A percentile compares a stretch with the other conserved stretches of the same genome.
phyloP scores from a whole-genome alignment of 2,888 invertebrate species.

The Drosophila longiperda region DNA sequence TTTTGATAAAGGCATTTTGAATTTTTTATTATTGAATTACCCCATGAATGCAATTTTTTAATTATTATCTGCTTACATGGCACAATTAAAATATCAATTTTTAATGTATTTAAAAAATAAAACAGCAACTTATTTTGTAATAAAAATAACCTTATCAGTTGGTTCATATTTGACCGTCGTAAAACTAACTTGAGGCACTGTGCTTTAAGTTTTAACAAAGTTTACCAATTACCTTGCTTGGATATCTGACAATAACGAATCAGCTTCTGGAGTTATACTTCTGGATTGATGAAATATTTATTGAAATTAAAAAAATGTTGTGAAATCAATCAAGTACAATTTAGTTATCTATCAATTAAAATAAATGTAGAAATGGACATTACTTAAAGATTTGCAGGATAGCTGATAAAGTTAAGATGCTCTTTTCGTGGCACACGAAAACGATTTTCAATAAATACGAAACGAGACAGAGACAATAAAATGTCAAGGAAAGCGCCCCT shows the following conservation, averaged over 20 bases:
- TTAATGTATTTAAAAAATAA: too few species aligned
- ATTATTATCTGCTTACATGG: too few species aligned
- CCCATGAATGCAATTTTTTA: too few species aligned
- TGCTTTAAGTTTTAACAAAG: not conserved
- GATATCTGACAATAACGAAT: not conserved
- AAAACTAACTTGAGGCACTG: not conserved
- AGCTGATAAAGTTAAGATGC: constrained; percentile 20
- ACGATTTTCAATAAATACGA: constrained; percentile 73
- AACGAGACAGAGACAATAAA: constrained; percentile 71
- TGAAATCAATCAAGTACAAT: too few species aligned
- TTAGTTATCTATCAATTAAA: not conserved
- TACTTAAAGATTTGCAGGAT: not conserved
- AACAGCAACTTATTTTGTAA: too few species aligned
- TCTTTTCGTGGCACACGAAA: constrained; percentile 32
- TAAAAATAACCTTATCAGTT: too few species aligned
- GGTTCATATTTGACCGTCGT: too few species aligned
- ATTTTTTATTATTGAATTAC: not conserved
- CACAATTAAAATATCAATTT: too few species aligned
- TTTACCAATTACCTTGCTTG: not conserved
- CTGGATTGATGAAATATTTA: too few species aligned
- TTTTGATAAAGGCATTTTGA: not conserved
- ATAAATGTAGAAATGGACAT: not conserved
- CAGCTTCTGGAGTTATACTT: too few species aligned
- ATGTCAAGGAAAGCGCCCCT: constrained; percentile 50
- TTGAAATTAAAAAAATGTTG: too few species aligned